Conservation (phyloP, 2,113 vertebrate species). For the Etheostoma cragini region DNA sequence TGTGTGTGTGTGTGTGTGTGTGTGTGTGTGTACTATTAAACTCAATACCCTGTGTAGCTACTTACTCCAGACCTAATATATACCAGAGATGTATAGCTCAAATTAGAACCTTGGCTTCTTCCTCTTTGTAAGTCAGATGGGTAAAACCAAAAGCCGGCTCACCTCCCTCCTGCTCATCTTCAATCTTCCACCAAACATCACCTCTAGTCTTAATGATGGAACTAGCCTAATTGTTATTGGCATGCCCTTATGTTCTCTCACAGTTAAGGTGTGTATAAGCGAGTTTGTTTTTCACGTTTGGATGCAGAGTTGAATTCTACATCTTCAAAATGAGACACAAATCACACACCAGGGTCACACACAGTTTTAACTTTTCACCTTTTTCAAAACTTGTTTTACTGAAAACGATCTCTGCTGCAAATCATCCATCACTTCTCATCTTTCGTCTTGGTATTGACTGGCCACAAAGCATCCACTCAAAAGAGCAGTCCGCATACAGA, state of each 20-base stretch:
- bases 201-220: slow-evolving; percentile 25
- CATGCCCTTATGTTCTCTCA: slow-evolving; percentile 14
- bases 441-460: slow-evolving; percentile 72
- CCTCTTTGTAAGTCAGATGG: slow-evolving; percentile 42
- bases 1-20: neutral
- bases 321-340: slow-evolving; percentile 45
- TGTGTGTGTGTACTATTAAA: neutral
- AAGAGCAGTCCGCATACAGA: slow-evolving; percentile 28
- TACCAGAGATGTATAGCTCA: slow-evolving; percentile 67
- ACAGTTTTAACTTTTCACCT: slow-evolving; percentile 40
- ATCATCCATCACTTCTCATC: slow-evolving; percentile 48
- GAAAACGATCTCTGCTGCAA: slow-evolving; percentile 63
- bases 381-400: slow-evolving; percentile 10
- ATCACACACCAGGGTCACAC: slow-evolving; percentile 24
- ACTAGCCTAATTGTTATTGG: slow-evolving; percentile 24
- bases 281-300: neutral
- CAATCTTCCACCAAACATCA: slow-evolving; percentile 25
- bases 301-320: neutral
- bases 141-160: slow-evolving; percentile 33
- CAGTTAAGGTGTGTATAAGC: neutral
- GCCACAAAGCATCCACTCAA: slow-evolving; percentile 51
- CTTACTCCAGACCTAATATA: slow-evolving; percentile 62
- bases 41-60: slow-evolving; percentile 49
- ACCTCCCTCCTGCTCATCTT: neutral
- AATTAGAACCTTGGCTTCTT: slow-evolving; percentile 59